These are phyloP conservation scores for Diarsia brunnea DNA, from an alignment of 2,888 invertebrate species.

Conservation along the genomic window DNA sequence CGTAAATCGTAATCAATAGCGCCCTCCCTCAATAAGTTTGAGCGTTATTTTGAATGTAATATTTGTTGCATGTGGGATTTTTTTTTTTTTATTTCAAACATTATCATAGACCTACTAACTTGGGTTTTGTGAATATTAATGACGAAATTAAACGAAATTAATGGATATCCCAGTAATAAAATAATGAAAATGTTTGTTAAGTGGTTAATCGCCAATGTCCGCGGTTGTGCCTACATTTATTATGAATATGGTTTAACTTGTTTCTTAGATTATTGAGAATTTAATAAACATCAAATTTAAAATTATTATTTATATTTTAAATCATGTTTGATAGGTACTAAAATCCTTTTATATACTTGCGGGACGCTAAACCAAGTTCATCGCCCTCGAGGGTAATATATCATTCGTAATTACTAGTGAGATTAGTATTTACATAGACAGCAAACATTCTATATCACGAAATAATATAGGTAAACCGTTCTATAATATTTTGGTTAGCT, in stretches of 20 bases:
- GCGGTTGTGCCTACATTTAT: neutral
- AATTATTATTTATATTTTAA: neutral
- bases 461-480: slow-evolving; percentile 11
- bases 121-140: neutral
- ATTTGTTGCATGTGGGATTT: too few relatives aligned
- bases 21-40: too few relatives aligned
- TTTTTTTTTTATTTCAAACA: neutral
- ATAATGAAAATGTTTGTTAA: neutral
- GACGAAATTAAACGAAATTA: neutral
- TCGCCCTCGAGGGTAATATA: slow-evolving; percentile 17
- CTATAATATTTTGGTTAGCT: slow-evolving; percentile 14
- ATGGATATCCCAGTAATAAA: neutral
- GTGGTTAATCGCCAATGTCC: neutral
- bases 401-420: slow-evolving; percentile 31
- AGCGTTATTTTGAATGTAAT: too few relatives aligned
- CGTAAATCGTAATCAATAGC: too few relatives aligned
- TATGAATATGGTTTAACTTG: neutral
- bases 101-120: neutral
- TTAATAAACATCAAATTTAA: neutral
- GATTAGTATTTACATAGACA: slow-evolving; percentile 35
- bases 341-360: neutral
- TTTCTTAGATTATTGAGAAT: neutral
- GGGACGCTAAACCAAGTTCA: neutral
- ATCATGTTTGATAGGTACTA: neutral
- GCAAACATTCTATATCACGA: slow-evolving; percentile 11